Evolutionary conservation across 2,888 invertebrate species (phyloP).

Genomic region (Meandrusa payeni): DNA sequence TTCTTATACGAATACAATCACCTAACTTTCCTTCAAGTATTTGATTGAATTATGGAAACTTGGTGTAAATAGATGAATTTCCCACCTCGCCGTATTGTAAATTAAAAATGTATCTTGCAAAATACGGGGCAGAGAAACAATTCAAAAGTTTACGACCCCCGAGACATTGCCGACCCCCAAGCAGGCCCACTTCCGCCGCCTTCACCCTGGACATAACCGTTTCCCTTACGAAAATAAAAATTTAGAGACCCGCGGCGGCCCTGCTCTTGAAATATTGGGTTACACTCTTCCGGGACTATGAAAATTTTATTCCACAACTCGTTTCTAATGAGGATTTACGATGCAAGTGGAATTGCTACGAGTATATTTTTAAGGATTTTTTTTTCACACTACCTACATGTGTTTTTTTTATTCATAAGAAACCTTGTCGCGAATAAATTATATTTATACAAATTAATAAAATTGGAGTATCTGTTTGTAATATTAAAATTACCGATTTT

Average conservation of each 20-base stretch:
- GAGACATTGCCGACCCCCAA: conserved; percentile 34
- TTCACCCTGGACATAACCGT: conserved; percentile 64
- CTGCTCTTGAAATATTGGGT: conserved; percentile 51
- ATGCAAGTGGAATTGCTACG: neutral
- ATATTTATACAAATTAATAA: too few relatives aligned
- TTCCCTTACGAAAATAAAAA: conserved; percentile 65
- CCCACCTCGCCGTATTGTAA: neutral
- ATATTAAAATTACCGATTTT: too few relatives aligned
- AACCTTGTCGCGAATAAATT: too few relatives aligned
- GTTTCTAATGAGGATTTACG: conserved; percentile 48
- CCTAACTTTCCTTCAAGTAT: too few relatives aligned
- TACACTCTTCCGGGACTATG: conserved; percentile 33
- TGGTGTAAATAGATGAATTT: too few relatives aligned
- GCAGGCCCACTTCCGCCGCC: conserved; percentile 47
- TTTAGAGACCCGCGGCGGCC: conserved; percentile 60
- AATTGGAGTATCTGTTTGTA: too few relatives aligned
- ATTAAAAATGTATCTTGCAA: conserved; percentile 13
- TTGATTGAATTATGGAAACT: too few relatives aligned
- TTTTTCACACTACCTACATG: too few relatives aligned
- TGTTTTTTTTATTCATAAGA: too few relatives aligned
- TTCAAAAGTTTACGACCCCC: conserved; percentile 39
- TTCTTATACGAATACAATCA: too few relatives aligned
- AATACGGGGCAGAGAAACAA: conserved; percentile 9
- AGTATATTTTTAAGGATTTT: too few relatives aligned
- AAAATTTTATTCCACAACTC: conserved; percentile 41